Evolutionary conservation across 2,113 vertebrate genomes (phyloP).

Genomic region (Lepisosteus oculatus): DNA sequence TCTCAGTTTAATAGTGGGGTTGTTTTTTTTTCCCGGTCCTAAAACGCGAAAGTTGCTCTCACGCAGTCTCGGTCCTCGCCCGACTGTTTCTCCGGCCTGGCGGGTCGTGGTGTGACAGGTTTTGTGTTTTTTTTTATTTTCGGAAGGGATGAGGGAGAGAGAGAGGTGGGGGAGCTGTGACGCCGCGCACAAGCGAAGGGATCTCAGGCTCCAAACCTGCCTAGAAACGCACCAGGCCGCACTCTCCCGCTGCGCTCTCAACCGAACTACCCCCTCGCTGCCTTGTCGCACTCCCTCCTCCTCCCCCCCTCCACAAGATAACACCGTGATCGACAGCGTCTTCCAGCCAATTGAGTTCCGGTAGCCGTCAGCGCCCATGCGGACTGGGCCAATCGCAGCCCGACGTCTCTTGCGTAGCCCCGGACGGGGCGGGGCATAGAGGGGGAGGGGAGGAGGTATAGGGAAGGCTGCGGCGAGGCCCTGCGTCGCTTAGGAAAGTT

Average conservation of each 20-base stretch:
- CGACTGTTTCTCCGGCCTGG: no score
- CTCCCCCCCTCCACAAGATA: neutral
- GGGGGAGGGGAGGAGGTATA: neutral
- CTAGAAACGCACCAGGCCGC: constrained; percentile 60
- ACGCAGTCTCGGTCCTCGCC: no score
- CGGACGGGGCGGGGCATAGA: neutral
- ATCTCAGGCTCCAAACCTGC: constrained; percentile 39
- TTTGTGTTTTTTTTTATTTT: neutral
- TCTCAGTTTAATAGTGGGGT: no score
- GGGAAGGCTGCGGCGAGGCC: constrained; percentile 45
- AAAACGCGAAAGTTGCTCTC: no score
- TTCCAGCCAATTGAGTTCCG: constrained; percentile 33
- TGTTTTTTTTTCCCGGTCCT: no score
- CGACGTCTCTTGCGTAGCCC: neutral
- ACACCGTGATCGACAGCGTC: constrained; percentile 22
- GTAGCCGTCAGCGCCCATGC: constrained; percentile 37
- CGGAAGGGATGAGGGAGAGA: no score
- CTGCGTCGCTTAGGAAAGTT: constrained; percentile 58
- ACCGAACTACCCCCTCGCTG: constrained; percentile 47
- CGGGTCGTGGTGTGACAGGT: neutral
- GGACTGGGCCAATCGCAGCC: constrained; percentile 43
- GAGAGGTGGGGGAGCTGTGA: neutral
- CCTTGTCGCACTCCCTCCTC: constrained; percentile 51
- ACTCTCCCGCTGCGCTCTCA: constrained; percentile 56
- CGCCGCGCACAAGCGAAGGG: constrained; percentile 22